phyloP scores from a whole-genome alignment of 2,797 vertebrate genomes.

The Danio albolineatus region DNA sequence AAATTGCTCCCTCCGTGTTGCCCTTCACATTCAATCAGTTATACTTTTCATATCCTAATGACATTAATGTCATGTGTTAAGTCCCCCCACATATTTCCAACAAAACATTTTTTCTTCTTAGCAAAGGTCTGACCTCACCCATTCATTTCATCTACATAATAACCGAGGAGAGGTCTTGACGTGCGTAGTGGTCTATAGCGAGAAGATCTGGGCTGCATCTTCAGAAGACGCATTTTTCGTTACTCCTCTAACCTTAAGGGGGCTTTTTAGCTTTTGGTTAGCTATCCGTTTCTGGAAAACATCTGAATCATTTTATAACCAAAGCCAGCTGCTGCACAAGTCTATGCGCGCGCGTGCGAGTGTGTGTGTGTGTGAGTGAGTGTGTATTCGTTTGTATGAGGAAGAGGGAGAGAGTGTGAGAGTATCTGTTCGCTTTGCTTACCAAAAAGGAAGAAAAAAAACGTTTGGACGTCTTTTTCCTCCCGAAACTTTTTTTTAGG shows the following conservation, averaged over 20 bases:
- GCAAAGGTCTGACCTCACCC: conserved; percentile 74
- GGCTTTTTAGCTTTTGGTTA: conserved; percentile 83
- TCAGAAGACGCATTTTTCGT: conserved; percentile 75
- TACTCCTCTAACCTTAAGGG: conserved; percentile 80
- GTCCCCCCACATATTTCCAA: conserved; percentile 69
- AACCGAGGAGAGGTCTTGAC: conserved; percentile 74
- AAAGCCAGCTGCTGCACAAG: conserved; percentile 83
- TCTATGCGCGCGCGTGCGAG: conserved; percentile 51
- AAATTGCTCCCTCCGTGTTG: conserved; percentile 67
- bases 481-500: conserved; percentile 73
- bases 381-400: conserved; percentile 66
- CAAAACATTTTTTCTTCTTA: conserved; percentile 54
- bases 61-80: conserved; percentile 76
- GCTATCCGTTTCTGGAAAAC: conserved; percentile 88
- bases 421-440: conserved; percentile 60
- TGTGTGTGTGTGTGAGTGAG: conserved; percentile 33
- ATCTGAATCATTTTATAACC: conserved; percentile 91
- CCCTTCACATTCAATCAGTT: conserved; percentile 69
- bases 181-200: conserved; percentile 33
- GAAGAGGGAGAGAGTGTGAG: conserved; percentile 62
- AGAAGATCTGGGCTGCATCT: conserved; percentile 73
- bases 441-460: conserved; percentile 68
- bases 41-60: conserved; percentile 74
- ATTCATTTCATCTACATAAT: conserved; percentile 80
- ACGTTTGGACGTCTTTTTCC: conserved; percentile 67